phyloP scores from a whole-genome alignment of 2,113 vertebrate genomes.

The Columba janthina region DNA sequence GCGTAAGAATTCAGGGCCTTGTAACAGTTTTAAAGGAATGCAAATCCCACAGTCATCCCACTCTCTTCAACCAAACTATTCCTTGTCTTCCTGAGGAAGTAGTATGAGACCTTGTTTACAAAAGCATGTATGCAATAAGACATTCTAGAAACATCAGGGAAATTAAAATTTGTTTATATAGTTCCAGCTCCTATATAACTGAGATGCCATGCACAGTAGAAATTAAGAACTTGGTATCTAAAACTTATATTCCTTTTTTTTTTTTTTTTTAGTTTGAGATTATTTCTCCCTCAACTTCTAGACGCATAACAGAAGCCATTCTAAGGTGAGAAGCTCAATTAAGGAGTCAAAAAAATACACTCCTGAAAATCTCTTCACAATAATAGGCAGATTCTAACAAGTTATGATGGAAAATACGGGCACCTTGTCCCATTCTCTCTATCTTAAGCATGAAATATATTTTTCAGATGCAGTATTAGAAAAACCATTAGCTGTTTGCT shows the following conservation, averaged over 20 bases:
- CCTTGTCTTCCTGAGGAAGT: conserved; percentile 6
- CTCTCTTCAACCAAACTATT: background rate
- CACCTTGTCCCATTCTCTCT: background rate
- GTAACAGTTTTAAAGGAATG: background rate
- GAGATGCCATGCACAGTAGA: background rate
- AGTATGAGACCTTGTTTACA: background rate
- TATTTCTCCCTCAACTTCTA: background rate
- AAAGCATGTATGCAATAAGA: background rate
- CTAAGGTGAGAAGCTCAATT: background rate
- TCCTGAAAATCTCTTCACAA: background rate
- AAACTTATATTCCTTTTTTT: background rate
- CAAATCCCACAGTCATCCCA: background rate
- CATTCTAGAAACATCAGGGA: background rate
- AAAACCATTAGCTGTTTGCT: background rate
- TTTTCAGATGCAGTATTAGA: background rate
- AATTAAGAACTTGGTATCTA: background rate
- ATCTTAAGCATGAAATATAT: background rate
- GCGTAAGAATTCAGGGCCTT: background rate
- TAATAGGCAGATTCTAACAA: background rate
- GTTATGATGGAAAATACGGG: background rate
- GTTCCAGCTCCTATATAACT: background rate
- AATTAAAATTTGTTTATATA: background rate
- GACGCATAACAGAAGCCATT: background rate
- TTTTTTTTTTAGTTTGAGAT: background rate
- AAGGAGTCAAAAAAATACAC: background rate